Conservation (phyloP, 2,797 vertebrate species). For the Furcifer pardalis region DNA sequence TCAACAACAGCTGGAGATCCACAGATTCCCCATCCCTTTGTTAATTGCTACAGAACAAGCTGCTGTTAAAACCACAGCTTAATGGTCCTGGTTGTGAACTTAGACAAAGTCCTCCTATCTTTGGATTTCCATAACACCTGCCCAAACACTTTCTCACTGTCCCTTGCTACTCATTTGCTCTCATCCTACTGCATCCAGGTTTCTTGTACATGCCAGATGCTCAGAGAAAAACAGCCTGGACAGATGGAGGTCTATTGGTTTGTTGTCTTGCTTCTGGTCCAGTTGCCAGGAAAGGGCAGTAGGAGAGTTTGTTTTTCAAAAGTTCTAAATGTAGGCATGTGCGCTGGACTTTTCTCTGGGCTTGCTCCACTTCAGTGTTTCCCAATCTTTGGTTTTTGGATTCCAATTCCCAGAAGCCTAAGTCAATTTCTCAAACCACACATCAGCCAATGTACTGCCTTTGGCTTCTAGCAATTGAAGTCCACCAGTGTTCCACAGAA, state of each 20-base stretch:
- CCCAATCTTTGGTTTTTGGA: too few relatives aligned
- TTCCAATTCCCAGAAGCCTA: too few relatives aligned
- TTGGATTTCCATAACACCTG: not conserved
- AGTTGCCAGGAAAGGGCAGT: not conserved
- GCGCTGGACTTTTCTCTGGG: not conserved
- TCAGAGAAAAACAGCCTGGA: not conserved
- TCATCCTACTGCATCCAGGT: not conserved
- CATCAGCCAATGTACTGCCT: too few relatives aligned
- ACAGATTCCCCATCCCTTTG: too few relatives aligned
- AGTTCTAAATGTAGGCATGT: too few relatives aligned
- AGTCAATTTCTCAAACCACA: too few relatives aligned
- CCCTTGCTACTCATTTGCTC: not conserved
- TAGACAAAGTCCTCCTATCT: not conserved
- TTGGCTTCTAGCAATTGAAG: too few relatives aligned
- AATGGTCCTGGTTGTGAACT: not conserved
- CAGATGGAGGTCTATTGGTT: not conserved
- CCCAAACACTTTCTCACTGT: not conserved
- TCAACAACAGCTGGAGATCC: not conserved
- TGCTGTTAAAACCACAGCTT: not conserved
- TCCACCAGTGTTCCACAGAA: too few relatives aligned
- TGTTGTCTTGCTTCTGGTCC: not conserved
- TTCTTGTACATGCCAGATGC: not conserved
- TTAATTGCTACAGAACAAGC: not conserved
- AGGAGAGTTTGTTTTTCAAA: too few relatives aligned
- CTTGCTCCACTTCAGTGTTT: not conserved